Evolutionary conservation across 1,140 invertebrate genomes (phyloP), one percentile per base, ranked within the genome.

Genomic region (Lordiphosa stackelbergi): DNA sequence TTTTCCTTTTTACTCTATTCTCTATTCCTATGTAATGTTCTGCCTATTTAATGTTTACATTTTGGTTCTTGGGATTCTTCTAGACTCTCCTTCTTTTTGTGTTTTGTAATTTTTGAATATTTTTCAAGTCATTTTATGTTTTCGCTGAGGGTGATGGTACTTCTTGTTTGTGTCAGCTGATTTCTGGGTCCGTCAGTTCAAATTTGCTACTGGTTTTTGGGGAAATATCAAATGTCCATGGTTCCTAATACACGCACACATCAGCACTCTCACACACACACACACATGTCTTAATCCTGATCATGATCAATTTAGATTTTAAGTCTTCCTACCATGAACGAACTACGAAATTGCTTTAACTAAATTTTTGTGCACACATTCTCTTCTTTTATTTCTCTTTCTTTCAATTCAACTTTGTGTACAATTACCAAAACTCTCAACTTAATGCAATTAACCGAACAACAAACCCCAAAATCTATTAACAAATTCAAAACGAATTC

Each of bases 381-480:
- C 65, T 83, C 77, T 78, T 78, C 74, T 83, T 83, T 84, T 83
- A 83, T 83, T 83, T 73, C 77, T 81, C 69, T 77, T 83, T 81
- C 75, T 83, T 72, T 84, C 69, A 66, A 83, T 51, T 73, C 34
- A 62, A 83, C 38, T 51, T 56, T 72, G 63, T 59, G 56, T 68
- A 65, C 31, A 81, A 24, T 24, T 24, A 6, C 5, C 22, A 24
- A 24, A 24, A 24, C 22, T 24, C 74, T 59, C 45, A 58, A 69
- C 28, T 42, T 61, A 35, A 64, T 69, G 40, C 64, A 74, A 66
- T 62, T 65, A 77, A 81, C 60, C 46, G 61, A 37, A 58, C 61
- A 47, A 61, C 16, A 8, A 41, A 57, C 43, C 28, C 10, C 37
- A 36, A 62, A 62, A 59, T 41, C 19, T 53, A 51, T 69, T 72